These are phyloP conservation scores for Prenolepis imparis DNA, from an alignment of 2,888 invertebrate genomes.

Conservation along the genomic window DNA sequence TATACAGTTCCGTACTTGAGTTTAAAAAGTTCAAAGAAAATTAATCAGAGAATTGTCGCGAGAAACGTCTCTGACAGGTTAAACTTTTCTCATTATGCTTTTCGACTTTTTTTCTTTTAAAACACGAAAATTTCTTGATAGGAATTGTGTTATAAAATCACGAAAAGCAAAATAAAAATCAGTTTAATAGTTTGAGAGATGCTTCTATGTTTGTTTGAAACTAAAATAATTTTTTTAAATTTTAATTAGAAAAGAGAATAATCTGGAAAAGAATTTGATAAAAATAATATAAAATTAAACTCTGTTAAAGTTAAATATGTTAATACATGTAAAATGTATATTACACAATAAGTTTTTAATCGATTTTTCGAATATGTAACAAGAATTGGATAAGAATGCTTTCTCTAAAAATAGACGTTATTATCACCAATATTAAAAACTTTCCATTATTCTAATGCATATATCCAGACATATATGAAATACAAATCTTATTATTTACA, in stretches of 20 bases:
- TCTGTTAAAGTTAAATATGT: neutral
- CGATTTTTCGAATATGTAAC: neutral
- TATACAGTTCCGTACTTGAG: neutral
- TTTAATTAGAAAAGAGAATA: neutral
- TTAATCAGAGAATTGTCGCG: neutral
- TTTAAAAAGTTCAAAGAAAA: slow-evolving; percentile 20
- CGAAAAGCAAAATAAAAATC: neutral
- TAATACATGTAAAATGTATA: neutral
- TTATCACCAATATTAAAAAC: neutral
- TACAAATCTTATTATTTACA: neutral
- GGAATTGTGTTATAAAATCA: neutral
- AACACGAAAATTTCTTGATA: neutral
- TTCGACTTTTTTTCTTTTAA: neutral
- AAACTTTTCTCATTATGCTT: neutral
- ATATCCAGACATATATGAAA: neutral
- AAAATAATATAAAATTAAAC: neutral
- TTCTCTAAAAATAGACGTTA: neutral
- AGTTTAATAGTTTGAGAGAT: neutral
- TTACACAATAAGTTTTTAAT: neutral
- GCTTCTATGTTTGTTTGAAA: neutral
- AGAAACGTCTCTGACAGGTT: slow-evolving; percentile 1
- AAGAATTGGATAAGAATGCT: neutral
- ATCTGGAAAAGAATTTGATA: neutral
- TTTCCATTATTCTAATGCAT: neutral
- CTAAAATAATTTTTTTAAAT: neutral